These are phyloP conservation scores for Lasioglossum baleicum DNA, from an alignment of 1,140 invertebrate genomes.

Conservation along the genomic window DNA sequence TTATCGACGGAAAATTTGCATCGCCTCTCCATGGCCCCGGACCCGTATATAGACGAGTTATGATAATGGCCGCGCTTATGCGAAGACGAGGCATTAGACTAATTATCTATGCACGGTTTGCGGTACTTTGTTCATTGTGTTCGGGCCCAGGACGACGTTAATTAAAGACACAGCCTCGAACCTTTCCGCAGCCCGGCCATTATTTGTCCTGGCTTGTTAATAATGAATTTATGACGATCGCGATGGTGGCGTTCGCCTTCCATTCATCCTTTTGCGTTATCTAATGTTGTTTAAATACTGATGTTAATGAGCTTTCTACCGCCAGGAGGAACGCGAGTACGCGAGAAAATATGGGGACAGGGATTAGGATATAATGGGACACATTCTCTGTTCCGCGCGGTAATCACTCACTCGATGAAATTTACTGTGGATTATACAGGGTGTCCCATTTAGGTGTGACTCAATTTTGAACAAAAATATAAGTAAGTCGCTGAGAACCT, in stretches of 20 bases:
- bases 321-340: too few relatives aligned
- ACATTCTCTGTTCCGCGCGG: too few relatives aligned
- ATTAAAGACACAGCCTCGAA: constrained; percentile 13
- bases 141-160: constrained; percentile 12
- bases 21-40: constrained; percentile 12
- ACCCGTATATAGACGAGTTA: constrained; percentile 42
- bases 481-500: too few relatives aligned
- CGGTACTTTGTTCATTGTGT: constrained; percentile 38
- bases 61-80: constrained; percentile 54
- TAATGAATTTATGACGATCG: constrained; percentile 25
- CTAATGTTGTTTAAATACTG: neutral
- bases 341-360: too few relatives aligned
- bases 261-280: neutral
- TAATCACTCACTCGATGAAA: too few relatives aligned
- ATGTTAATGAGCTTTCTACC: neutral
- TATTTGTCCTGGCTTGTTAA: constrained; percentile 30
- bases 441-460: too few relatives aligned
- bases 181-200: constrained; percentile 1
- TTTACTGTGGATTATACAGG: too few relatives aligned
- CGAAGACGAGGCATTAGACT: constrained; percentile 29
- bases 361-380: too few relatives aligned
- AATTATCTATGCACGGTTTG: constrained; percentile 38
- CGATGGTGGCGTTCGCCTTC: neutral
- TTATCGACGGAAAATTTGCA: constrained; percentile 35
- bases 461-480: too few relatives aligned